Conservation (phyloP, 2,113 vertebrate genomes). For the Onychorhynchus coronatus region DNA sequence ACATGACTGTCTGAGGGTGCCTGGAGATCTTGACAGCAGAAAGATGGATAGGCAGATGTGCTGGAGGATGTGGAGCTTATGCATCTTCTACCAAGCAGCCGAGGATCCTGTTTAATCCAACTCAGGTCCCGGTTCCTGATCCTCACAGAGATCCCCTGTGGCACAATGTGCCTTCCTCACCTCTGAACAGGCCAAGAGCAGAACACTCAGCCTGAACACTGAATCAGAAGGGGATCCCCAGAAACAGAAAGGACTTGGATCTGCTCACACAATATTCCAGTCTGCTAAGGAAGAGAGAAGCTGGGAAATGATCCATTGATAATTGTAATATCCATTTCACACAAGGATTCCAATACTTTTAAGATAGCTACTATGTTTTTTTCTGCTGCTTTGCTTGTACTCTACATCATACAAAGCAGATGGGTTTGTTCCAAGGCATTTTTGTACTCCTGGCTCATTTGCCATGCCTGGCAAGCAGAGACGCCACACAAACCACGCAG, state of each 20-base stretch:
- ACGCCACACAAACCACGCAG: neutral
- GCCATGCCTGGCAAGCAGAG: neutral
- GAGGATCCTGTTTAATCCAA: neutral
- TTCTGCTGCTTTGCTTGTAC: neutral
- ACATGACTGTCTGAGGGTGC: neutral
- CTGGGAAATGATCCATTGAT: neutral
- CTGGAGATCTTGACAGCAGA: neutral
- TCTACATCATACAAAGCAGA: neutral
- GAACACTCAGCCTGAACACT: neutral
- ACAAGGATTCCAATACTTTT: neutral
- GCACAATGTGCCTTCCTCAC: neutral
- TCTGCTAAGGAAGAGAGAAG: neutral
- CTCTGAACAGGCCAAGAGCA: neutral
- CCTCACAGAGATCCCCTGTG: neutral
- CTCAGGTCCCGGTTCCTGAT: neutral
- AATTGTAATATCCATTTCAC: neutral
- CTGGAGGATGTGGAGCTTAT: neutral
- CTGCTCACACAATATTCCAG: neutral
- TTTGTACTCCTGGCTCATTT: neutral
- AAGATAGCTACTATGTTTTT: neutral
- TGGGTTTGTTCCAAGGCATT: neutral
- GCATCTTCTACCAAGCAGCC: neutral
- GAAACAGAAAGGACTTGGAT: neutral
- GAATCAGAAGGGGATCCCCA: neutral
- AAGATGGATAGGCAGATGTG: neutral